These are phyloP conservation scores for Verasper variegatus DNA, from an alignment of 2,113 vertebrate genomes.

Conservation along the genomic window DNA sequence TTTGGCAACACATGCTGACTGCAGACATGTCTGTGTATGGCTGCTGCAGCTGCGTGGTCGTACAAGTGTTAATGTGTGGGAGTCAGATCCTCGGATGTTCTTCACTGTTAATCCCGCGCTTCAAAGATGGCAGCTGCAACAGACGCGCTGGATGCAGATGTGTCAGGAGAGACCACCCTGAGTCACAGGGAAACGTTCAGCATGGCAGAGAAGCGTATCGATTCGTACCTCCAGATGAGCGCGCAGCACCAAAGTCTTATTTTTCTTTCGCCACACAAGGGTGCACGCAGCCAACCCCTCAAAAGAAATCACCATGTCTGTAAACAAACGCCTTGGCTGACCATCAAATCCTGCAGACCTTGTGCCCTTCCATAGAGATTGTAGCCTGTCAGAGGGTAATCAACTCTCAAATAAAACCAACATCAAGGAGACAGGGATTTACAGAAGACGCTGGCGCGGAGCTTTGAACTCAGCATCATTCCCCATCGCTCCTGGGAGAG, in stretches of 20 bases:
- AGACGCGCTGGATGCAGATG: slow-evolving; percentile 61
- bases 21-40: slow-evolving; percentile 51
- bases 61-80: slow-evolving; percentile 71
- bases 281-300: slow-evolving; percentile 64
- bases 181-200: slow-evolving; percentile 69
- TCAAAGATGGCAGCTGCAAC: slow-evolving; percentile 70
- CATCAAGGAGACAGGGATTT: slow-evolving; percentile 77
- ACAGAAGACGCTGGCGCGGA: slow-evolving; percentile 59
- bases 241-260: slow-evolving; percentile 68
- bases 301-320: slow-evolving; percentile 70
- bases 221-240: slow-evolving; percentile 74
- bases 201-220: slow-evolving; percentile 69
- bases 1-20: slow-evolving; percentile 67
- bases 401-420: slow-evolving; percentile 80
- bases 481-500: slow-evolving; percentile 69
- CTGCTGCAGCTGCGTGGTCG: slow-evolving; percentile 50
- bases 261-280: slow-evolving; percentile 65
- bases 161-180: slow-evolving; percentile 70
- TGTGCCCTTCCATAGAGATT: slow-evolving; percentile 76
- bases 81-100: slow-evolving; percentile 69
- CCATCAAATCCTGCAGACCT: slow-evolving; percentile 79
- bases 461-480: slow-evolving; percentile 78
- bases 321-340: slow-evolving; percentile 80
- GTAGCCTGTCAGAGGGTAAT: slow-evolving; percentile 81
- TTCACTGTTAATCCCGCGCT: slow-evolving; percentile 63